Conservation (phyloP, 2,888 invertebrate genomes). For the Sinopyrophorus schimmeli region DNA sequence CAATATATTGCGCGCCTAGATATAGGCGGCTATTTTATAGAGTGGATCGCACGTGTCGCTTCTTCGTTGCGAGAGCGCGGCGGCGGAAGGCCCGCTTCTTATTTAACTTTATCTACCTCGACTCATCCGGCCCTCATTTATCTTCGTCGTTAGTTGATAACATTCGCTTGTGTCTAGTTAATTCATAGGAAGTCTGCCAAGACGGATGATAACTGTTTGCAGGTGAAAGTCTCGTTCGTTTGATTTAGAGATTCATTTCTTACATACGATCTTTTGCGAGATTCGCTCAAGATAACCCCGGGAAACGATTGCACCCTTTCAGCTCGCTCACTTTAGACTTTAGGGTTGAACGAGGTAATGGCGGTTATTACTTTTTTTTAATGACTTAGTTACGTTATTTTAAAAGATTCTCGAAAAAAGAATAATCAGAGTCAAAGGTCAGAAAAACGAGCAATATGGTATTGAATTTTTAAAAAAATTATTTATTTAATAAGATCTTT, state of each 20-base stretch:
- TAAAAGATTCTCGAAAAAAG: too few relatives aligned
- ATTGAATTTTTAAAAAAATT: too few relatives aligned
- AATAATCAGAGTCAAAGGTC: too few relatives aligned
- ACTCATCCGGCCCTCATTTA: constrained; percentile 29
- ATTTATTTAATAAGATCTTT: too few relatives aligned
- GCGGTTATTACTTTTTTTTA: too few relatives aligned
- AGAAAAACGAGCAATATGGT: too few relatives aligned
- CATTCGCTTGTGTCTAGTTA: constrained; percentile 36
- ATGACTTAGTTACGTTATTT: too few relatives aligned
- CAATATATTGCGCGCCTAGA: constrained; percentile 25
- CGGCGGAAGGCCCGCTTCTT: constrained; percentile 26
- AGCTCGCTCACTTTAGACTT: too few relatives aligned
- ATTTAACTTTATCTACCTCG: constrained; percentile 28
- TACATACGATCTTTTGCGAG: constrained; percentile 20
- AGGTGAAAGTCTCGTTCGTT: constrained; percentile 30
- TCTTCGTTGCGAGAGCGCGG: constrained; percentile 25
- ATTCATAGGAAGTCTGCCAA: constrained; percentile 34
- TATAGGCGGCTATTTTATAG: constrained; percentile 21
- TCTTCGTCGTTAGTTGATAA: constrained; percentile 35
- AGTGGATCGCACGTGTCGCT: constrained; percentile 23
- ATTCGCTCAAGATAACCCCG: too few relatives aligned
- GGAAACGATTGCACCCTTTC: too few relatives aligned
- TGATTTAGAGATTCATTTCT: constrained; percentile 30
- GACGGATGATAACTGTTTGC: constrained; percentile 35
- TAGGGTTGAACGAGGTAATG: too few relatives aligned